Evolutionary conservation across 2,797 vertebrate genomes (phyloP).

Genomic region (Manis pentadactyla): DNA sequence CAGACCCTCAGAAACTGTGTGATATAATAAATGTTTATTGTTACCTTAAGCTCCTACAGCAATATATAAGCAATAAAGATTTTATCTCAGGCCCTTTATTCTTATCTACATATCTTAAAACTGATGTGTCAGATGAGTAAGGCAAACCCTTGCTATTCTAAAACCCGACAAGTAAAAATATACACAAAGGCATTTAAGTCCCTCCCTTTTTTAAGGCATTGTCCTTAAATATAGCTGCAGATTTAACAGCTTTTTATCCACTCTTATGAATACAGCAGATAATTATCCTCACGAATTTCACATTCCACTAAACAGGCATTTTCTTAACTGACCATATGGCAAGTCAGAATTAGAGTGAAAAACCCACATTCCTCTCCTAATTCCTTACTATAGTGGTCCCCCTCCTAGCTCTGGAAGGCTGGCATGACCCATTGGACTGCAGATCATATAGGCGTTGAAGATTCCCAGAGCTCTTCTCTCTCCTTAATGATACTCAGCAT

Average conservation of each 20-base stretch:
- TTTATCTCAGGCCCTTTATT: not conserved
- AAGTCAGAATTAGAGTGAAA: constrained; percentile 8
- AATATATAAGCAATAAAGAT: not conserved
- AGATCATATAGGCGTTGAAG: not conserved
- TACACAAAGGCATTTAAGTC: not conserved
- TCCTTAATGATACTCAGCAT: not conserved
- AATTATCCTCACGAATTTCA: constrained; percentile 57
- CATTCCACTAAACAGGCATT: constrained; percentile 25
- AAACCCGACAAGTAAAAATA: constrained; percentile 28
- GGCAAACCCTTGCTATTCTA: not conserved
- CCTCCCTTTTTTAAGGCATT: not conserved
- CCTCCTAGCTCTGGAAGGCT: not conserved
- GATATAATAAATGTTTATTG: not conserved
- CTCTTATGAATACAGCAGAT: not conserved
- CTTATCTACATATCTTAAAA: constrained; percentile 18
- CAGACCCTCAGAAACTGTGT: not conserved
- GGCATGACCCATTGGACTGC: not conserved
- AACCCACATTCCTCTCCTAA: not conserved
- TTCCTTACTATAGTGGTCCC: not conserved
- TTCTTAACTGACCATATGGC: constrained; percentile 29
- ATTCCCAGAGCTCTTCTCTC: not conserved
- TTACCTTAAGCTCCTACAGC: not conserved
- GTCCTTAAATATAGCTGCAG: not conserved
- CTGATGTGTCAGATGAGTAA: not conserved
- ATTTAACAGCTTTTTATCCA: constrained; percentile 36